A percentile compares a stretch with the other conserved stretches of the same genome.
phyloP scores from a whole-genome alignment of 2,113 vertebrate genomes.

The Natator depressus region DNA sequence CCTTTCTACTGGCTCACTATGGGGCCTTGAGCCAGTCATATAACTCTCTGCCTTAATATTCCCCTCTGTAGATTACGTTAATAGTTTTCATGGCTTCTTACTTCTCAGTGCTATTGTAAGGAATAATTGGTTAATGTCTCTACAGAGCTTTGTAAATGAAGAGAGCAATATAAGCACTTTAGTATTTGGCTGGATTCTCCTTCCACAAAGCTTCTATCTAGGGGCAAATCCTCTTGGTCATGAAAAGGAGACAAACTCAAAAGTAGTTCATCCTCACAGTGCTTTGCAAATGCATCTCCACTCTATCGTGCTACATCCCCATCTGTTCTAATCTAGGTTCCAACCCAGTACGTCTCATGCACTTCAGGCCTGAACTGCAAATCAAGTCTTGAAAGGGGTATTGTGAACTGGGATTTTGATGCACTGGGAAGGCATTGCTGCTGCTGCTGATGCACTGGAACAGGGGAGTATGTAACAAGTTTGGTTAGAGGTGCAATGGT shows the following conservation, averaged over 20 bases:
- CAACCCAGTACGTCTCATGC: background rate
- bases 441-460: background rate
- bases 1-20: background rate
- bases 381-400: background rate
- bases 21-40: background rate
- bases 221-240: background rate
- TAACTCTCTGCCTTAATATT: background rate
- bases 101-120: background rate
- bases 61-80: background rate
- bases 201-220: background rate
- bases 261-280: background rate
- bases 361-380: background rate
- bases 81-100: background rate
- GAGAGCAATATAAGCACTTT: background rate
- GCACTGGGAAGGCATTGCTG: background rate
- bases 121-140: background rate
- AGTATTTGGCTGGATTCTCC: background rate
- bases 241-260: background rate
- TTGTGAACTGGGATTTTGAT: background rate
- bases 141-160: background rate
- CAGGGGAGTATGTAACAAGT: background rate
- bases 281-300: background rate
- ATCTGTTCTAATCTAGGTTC: background rate
- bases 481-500: background rate
- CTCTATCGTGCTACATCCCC: background rate